Percentiles rank a stretch among this genome's conserved stretches.
phyloP scores from a whole-genome alignment of 1,140 invertebrate genomes.

The Heliconius congener region DNA sequence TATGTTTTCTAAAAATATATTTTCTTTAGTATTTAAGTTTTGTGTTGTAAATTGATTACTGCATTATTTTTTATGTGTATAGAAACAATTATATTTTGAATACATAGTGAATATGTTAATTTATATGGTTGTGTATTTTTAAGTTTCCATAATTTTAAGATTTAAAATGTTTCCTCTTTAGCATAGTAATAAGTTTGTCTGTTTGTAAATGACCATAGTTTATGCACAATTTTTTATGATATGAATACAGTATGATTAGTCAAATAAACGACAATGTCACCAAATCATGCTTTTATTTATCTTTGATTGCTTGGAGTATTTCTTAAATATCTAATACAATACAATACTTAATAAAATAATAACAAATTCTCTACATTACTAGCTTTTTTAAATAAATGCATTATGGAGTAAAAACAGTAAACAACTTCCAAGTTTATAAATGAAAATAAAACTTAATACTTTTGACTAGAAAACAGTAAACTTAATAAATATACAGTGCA shows the following conservation, averaged over 20 bases:
- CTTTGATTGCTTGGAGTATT: slow-evolving; percentile 23
- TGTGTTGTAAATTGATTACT: background rate
- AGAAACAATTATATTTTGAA: background rate
- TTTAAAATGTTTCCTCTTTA: background rate
- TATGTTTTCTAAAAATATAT: no score
- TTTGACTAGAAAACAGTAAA: slow-evolving; percentile 34
- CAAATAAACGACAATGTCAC: slow-evolving; percentile 26
- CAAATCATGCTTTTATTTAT: slow-evolving; percentile 29
- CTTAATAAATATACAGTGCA: slow-evolving; percentile 25
- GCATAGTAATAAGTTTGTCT: background rate
- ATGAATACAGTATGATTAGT: background rate
- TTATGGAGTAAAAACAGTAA: slow-evolving; percentile 13
- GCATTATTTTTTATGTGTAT: background rate
- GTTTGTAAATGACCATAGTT: background rate
- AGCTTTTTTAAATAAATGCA: slow-evolving; percentile 34
- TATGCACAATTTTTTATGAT: slow-evolving; percentile 13
- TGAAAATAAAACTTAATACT: slow-evolving; percentile 13
- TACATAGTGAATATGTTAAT: background rate
- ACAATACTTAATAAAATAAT: slow-evolving; percentile 24
- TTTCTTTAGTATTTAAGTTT: no score
- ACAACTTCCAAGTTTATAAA: slow-evolving; percentile 13
- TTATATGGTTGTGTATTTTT: background rate
- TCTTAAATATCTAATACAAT: slow-evolving; percentile 29
- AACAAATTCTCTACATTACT: slow-evolving; percentile 35
- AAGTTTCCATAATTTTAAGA: background rate